Evolutionary conservation across 2,113 vertebrate genomes (phyloP), one percentile per base, ranked within the genome.

Genomic region (Pelecanoides urinatrix): DNA sequence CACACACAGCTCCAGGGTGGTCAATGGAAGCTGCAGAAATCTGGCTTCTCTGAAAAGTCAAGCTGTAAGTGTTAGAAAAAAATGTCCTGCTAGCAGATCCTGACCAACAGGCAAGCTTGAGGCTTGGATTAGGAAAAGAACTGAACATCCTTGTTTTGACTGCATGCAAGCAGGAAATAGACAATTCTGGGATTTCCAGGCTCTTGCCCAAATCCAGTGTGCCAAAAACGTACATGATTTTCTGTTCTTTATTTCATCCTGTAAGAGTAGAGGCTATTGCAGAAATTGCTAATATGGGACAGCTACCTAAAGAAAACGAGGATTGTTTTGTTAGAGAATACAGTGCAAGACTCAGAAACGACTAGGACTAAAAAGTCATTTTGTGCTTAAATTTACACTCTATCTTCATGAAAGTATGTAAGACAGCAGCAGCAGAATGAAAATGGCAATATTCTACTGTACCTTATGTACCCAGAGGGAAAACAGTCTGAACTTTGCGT

Each of bases 341-440:
- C 58, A 94, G 95, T 86, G 90, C 86, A 94, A 93, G 95, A 83
- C 52, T 95, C 17, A 3, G 92, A 95, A 96, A 95, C 92, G 89
- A 70, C 85, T 86, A 93, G 84, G 94, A 86, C 67, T 91, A 94
- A 70, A 94, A 95, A 86, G 87, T 92, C 67, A 59, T 82, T 91
- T 95, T 95, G 94, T 96, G 94, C 96, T 96, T 95, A 90, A 91
- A 92, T 82, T 93, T 87, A 97, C 80, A 94, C 86, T 87, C 38
- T 82, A 66, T 82, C 90, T 92, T 94, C 86, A 94, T 72, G 58
- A 86, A 94, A 96, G 80, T 75, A 76, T 44, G 45, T 65, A 71
- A 90, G 78, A 92, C 65, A 94, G 88, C 90, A 97, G 90, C 88
- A 94, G 81, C 72, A 87, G 85, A 88, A 86, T 91, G 70, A 58